Evolutionary conservation across 2,113 vertebrate genomes (phyloP).

Genomic region (Perccottus glenii): DNA sequence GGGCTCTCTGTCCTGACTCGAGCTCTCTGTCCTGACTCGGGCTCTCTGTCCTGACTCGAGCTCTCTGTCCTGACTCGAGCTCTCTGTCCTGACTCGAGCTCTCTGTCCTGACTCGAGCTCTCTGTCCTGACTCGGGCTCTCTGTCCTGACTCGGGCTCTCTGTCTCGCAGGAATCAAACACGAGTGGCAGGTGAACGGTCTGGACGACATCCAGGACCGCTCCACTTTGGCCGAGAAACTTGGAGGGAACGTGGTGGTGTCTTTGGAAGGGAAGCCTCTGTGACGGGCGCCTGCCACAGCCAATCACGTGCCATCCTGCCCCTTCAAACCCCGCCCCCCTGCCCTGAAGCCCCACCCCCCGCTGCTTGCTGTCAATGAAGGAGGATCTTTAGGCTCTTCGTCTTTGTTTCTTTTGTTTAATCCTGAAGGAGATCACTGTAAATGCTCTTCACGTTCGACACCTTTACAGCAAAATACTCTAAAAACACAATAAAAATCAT

Average conservation of each 20-base stretch:
- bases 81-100: neutral
- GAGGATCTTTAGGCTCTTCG: slow-evolving; percentile 76
- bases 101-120: neutral
- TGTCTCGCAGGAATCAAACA: slow-evolving; percentile 88
- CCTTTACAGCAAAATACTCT: neutral
- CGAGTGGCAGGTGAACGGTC: slow-evolving; percentile 88
- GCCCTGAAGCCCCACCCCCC: slow-evolving; percentile 69
- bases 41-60: neutral
- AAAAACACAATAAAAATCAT: neutral
- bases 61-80: neutral
- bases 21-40: neutral
- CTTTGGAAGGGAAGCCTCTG: slow-evolving; percentile 92
- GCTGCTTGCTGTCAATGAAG: slow-evolving; percentile 85
- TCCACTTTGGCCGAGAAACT: slow-evolving; percentile 86
- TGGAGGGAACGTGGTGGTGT: slow-evolving; percentile 81
- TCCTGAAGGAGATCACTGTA: neutral
- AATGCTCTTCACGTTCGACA: neutral
- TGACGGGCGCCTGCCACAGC: slow-evolving; percentile 73
- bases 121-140: neutral
- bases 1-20: neutral
- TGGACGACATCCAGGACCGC: slow-evolving; percentile 88
- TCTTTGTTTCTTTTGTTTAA: slow-evolving; percentile 42
- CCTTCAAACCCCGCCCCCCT: slow-evolving; percentile 40
- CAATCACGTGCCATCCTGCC: slow-evolving; percentile 83
- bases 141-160: neutral